Conservation (phyloP, 2,888 invertebrate genomes). For the Tuta absoluta region DNA sequence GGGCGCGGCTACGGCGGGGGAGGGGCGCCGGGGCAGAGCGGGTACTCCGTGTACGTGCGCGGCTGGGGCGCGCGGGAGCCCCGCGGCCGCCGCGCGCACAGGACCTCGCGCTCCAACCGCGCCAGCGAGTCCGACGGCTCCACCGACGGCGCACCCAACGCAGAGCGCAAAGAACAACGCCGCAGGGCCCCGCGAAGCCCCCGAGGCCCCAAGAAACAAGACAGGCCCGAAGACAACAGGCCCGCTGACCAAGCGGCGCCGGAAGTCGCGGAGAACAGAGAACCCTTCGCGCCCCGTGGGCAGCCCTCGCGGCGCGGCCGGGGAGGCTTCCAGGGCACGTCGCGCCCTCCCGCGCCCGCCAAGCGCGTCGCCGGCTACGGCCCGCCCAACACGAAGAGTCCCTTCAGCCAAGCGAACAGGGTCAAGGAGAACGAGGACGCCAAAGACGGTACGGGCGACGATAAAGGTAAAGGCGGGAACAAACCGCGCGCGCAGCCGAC, state of each 20-base stretch:
- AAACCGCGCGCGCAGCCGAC: slow-evolving; percentile 84
- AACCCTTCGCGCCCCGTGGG: slow-evolving; percentile 92
- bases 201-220: slow-evolving; percentile 83
- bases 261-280: slow-evolving; percentile 77
- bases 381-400: slow-evolving; percentile 90
- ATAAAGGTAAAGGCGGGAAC: slow-evolving; percentile 85
- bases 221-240: slow-evolving; percentile 78
- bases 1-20: slow-evolving; percentile 73
- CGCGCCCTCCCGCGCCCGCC: slow-evolving; percentile 74
- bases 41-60: slow-evolving; percentile 69
- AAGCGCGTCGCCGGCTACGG: slow-evolving; percentile 88
- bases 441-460: slow-evolving; percentile 75
- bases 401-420: slow-evolving; percentile 82
- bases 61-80: slow-evolving; percentile 75
- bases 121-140: slow-evolving; percentile 89
- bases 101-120: slow-evolving; percentile 70
- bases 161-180: slow-evolving; percentile 73
- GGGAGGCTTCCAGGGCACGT: slow-evolving; percentile 78
- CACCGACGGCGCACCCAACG: slow-evolving; percentile 84
- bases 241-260: slow-evolving; percentile 48
- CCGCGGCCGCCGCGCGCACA: slow-evolving; percentile 76
- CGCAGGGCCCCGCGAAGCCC: slow-evolving; percentile 79
- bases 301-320: slow-evolving; percentile 94
- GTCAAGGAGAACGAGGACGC: slow-evolving; percentile 66
- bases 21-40: slow-evolving; percentile 39